Percentiles rank a stretch among this genome's conserved stretches.
Conservation (phyloP, 2,888 invertebrate genomes). For the Chesias legatella region DNA sequence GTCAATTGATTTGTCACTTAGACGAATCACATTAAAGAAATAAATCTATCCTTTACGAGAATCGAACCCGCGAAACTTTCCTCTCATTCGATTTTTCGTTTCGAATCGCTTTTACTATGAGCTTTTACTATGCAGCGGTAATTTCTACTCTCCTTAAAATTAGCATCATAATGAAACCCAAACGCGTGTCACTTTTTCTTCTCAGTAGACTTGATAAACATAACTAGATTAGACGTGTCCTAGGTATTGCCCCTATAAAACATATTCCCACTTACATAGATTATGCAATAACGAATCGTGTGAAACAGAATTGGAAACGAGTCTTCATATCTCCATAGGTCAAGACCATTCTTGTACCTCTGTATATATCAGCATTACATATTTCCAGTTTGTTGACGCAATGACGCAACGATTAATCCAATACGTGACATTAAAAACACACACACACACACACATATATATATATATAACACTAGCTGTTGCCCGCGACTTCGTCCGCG, state of each 20-base stretch:
- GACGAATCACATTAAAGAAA: no score
- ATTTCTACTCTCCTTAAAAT: no score
- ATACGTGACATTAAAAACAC: constrained; percentile 5
- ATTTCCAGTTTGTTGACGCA: constrained; percentile 6
- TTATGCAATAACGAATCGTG: constrained; percentile 12
- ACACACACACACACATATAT: background rate
- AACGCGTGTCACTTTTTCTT: background rate
- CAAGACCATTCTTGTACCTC: constrained; percentile 21
- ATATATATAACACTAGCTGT: no score
- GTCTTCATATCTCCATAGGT: constrained; percentile 25
- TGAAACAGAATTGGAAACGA: constrained; percentile 13
- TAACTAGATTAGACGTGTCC: constrained; percentile 1
- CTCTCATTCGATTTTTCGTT: no score
- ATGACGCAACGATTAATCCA: constrained; percentile 8
- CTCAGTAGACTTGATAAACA: background rate
- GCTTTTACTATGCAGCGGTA: no score
- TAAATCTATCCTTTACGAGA: no score
- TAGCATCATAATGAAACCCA: no score
- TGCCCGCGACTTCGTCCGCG: no score
- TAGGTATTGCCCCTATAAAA: constrained; percentile 1
- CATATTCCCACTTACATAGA: constrained; percentile 1
- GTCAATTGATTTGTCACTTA: no score
- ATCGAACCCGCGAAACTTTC: no score
- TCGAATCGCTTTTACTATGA: no score
- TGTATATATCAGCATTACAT: constrained; percentile 1